phyloP scores from a whole-genome alignment of 2,888 invertebrate genomes.

The Deroplatys truncata region DNA sequence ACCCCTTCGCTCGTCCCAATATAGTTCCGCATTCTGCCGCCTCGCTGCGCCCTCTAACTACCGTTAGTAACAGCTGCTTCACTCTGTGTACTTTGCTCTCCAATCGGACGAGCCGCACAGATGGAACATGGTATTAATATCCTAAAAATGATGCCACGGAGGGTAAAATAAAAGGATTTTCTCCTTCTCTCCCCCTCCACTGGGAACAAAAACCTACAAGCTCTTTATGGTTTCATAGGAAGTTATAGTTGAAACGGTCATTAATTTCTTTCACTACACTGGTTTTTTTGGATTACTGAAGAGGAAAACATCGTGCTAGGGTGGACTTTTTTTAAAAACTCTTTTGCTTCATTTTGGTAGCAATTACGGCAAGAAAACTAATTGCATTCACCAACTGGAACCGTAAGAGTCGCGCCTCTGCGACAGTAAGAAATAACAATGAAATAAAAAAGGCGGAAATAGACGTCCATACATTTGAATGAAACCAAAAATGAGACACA shows the following conservation, averaged over 20 bases:
- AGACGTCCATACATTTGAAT: neutral
- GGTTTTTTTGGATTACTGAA: neutral
- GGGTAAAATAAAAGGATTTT: neutral
- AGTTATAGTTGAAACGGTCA: neutral
- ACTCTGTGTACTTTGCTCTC: neutral
- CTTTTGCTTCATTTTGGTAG: neutral
- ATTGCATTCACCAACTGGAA: neutral
- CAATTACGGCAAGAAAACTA: neutral
- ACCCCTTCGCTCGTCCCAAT: neutral
- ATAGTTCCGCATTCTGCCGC: neutral
- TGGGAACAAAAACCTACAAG: neutral
- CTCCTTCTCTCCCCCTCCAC: neutral
- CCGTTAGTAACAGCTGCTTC: neutral
- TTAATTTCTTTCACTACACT: neutral
- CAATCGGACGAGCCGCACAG: neutral
- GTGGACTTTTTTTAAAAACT: neutral
- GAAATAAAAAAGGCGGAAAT: neutral
- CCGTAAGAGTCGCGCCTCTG: neutral
- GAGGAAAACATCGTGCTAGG: neutral
- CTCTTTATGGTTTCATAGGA: neutral
- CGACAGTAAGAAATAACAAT: neutral
- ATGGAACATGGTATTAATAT: slow-evolving; percentile 5
- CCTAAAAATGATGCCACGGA: neutral
- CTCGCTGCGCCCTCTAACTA: neutral
- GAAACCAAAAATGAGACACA: neutral